These are phyloP conservation scores for Allobates femoralis DNA, from an alignment of 2,797 vertebrate genomes.

Conservation along the genomic window DNA sequence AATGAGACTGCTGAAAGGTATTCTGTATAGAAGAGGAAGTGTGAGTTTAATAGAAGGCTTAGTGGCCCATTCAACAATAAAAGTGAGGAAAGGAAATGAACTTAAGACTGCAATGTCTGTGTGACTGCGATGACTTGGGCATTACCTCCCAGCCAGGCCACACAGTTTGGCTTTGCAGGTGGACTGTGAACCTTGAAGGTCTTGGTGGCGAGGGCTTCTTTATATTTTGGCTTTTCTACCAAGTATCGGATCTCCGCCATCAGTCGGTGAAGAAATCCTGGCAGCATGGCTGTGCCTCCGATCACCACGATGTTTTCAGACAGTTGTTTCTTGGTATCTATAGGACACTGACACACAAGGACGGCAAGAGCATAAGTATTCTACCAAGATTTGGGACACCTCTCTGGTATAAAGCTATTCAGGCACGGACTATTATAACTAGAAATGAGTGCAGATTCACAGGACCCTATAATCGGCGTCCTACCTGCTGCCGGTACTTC, in stretches of 20 bases:
- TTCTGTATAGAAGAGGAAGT: no score
- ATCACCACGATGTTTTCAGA: conserved; percentile 95
- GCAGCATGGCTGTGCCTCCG: conserved; percentile 94
- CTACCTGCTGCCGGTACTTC: no score
- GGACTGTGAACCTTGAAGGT: conserved; percentile 91
- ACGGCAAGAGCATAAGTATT: neutral
- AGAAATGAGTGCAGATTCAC: no score
- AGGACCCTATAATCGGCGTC: no score
- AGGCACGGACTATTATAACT: neutral
- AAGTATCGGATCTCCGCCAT: conserved; percentile 92
- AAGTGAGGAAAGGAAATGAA: neutral
- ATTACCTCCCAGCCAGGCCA: conserved; percentile 97
- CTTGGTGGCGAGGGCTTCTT: conserved; percentile 86
- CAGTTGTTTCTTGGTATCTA: conserved; percentile 94
- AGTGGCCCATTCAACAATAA: no score
- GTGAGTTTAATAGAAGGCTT: no score
- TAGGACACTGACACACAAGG: conserved; percentile 85
- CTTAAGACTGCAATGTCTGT: neutral
- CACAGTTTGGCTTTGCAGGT: conserved; percentile 95
- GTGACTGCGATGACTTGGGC: neutral
- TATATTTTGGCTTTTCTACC: conserved; percentile 93
- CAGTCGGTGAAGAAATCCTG: conserved; percentile 93
- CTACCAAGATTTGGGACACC: neutral
- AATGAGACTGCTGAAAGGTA: no score
- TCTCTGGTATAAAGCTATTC: neutral